A percentile compares a stretch with the other conserved stretches of the same genome.
These are phyloP conservation scores for Procambarus clarkii DNA, from an alignment of 1,140 invertebrate species.

Conservation along the genomic window DNA sequence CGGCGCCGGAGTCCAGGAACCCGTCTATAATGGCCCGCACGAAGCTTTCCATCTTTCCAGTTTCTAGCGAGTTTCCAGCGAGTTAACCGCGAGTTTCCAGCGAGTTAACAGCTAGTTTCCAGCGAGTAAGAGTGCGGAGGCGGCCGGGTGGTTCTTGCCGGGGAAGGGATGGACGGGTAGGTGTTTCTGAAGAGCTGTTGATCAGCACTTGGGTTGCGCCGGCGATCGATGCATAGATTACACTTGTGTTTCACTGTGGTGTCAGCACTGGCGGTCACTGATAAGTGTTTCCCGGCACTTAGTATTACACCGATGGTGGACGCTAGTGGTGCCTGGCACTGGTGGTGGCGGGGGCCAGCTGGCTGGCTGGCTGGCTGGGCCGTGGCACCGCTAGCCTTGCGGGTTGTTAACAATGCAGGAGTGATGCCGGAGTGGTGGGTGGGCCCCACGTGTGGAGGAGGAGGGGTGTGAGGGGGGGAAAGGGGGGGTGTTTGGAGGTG, in stretches of 20 bases:
- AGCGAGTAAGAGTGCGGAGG: too few relatives aligned
- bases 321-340: not conserved
- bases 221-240: not conserved
- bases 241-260: not conserved
- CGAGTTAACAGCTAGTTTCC: too few relatives aligned
- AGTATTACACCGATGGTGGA: too few relatives aligned
- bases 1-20: not conserved
- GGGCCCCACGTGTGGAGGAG: not conserved
- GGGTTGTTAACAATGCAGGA: too few relatives aligned
- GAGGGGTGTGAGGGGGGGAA: not conserved
- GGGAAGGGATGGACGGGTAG: not conserved
- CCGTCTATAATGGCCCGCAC: slow-evolving; percentile 26
- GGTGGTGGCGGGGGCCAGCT: not conserved
- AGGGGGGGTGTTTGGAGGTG: not conserved
- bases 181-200: not conserved
- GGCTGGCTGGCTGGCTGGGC: too few relatives aligned
- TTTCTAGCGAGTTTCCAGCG: too few relatives aligned
- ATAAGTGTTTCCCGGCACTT: not conserved
- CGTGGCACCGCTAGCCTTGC: not conserved
- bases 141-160: not conserved
- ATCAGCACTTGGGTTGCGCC: not conserved
- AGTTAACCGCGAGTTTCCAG: too few relatives aligned
- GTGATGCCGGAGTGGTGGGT: not conserved
- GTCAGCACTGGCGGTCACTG: not conserved
- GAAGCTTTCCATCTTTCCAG: slow-evolving; percentile 9